Evolutionary conservation across 1,140 invertebrate genomes (phyloP).

Genomic region (Triops longicaudatus): DNA sequence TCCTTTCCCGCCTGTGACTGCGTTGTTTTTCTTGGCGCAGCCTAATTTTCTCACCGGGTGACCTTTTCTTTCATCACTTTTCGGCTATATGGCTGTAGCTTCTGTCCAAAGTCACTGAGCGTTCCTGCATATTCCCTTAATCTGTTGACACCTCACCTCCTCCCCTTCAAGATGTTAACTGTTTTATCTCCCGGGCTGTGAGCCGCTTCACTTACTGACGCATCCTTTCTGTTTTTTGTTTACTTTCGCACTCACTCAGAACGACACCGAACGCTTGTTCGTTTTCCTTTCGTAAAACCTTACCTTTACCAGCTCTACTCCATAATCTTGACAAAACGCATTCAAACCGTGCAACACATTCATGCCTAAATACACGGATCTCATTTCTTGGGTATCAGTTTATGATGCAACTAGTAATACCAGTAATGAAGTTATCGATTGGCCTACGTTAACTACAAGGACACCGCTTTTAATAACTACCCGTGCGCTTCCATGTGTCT

Average conservation of each 20-base stretch:
- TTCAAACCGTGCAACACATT: background rate
- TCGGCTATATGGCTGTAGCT: background rate
- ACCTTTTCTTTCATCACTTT: background rate
- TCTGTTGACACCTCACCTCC: background rate
- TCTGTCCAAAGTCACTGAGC: background rate
- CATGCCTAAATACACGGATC: no score
- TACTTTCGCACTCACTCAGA: background rate
- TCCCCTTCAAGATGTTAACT: background rate
- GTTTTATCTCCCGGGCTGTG: background rate
- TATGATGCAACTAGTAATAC: background rate
- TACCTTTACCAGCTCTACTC: background rate
- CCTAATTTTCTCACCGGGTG: background rate
- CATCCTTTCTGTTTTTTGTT: background rate
- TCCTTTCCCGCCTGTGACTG: background rate
- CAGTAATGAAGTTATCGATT: background rate
- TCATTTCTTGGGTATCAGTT: no score
- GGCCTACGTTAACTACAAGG: background rate
- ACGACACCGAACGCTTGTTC: background rate
- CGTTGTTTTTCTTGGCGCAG: background rate
- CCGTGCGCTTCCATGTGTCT: background rate
- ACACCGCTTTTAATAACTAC: background rate
- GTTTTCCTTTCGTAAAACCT: background rate
- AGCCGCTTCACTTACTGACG: background rate
- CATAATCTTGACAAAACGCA: background rate
- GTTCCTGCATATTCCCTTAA: background rate